Conservation (phyloP, 2,888 invertebrate species). For the Anthophora plumipes region DNA sequence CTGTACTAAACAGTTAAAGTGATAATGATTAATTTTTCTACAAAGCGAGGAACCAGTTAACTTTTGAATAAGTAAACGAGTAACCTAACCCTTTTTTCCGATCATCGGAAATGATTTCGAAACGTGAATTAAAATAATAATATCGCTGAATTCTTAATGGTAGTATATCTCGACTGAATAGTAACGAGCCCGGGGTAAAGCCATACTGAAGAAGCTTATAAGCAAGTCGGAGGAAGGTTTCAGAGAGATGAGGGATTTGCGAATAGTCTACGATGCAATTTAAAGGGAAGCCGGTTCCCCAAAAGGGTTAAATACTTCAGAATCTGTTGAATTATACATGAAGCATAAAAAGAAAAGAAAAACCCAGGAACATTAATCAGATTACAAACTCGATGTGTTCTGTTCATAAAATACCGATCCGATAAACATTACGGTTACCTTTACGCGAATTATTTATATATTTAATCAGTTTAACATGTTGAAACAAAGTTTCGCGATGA, state of each 20-base stretch:
- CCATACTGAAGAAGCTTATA: conserved; percentile 32
- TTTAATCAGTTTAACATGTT: background rate
- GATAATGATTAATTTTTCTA: no score
- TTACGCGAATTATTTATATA: background rate
- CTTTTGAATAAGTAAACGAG: no score
- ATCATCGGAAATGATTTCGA: background rate
- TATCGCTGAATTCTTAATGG: conserved; percentile 15
- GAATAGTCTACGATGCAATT: conserved; percentile 35
- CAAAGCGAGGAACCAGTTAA: no score
- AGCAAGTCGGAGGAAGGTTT: conserved; percentile 20
- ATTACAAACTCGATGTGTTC: conserved; percentile 11
- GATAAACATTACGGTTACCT: background rate
- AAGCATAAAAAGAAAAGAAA: conserved; percentile 6
- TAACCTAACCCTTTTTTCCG: no score
- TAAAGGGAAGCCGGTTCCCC: conserved; percentile 32
- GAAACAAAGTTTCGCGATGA: background rate
- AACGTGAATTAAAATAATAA: conserved; percentile 10
- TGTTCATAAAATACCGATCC: background rate
- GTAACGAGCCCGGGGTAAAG: conserved; percentile 32
- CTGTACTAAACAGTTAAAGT: no score
- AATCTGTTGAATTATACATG: conserved; percentile 49
- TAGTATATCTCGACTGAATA: conserved; percentile 32
- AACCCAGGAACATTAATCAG: conserved; percentile 3
- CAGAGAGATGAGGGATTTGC: conserved; percentile 28
- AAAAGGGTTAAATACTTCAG: conserved; percentile 31